A percentile compares a stretch with the other conserved stretches of the same genome.
Conservation (phyloP, 2,797 vertebrate genomes). For the Gymnoscopelus microlampas region DNA sequence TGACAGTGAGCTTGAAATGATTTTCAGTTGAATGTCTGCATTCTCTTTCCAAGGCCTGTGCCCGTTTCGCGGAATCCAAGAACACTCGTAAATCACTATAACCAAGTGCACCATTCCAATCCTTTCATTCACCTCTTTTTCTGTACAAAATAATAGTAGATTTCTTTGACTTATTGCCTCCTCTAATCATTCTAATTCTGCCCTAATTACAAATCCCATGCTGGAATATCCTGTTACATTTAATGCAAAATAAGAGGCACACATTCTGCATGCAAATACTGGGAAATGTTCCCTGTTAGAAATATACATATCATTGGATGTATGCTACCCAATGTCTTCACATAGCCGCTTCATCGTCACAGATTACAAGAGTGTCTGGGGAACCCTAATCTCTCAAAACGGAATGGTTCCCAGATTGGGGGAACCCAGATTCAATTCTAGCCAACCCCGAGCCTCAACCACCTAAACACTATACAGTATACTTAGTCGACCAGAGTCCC, state of each 20-base stretch:
- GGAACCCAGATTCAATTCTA: conserved; percentile 13
- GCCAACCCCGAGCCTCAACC: not conserved
- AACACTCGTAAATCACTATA: conserved; percentile 9
- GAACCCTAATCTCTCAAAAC: too few relatives aligned
- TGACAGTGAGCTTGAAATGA: too few relatives aligned
- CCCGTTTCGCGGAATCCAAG: conserved; percentile 5
- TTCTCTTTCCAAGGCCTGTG: conserved; percentile 7
- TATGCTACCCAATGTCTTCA: conserved; percentile 12
- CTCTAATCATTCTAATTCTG: conserved; percentile 9
- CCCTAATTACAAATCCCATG: not conserved
- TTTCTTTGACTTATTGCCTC: conserved; percentile 7
- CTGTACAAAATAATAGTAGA: conserved; percentile 28
- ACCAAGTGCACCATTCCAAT: not conserved
- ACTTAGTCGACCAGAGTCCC: too few relatives aligned
- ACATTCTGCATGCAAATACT: not conserved
- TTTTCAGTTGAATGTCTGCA: not conserved
- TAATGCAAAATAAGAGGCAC: not conserved
- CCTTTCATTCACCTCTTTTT: conserved; percentile 17
- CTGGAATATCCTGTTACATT: conserved; percentile 17
- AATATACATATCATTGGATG: not conserved
- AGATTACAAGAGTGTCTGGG: conserved; percentile 17
- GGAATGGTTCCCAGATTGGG: conserved; percentile 15
- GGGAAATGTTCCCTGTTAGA: conserved; percentile 38
- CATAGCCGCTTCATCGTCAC: conserved; percentile 54
- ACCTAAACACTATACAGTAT: too few relatives aligned